Evolutionary conservation across 1,140 invertebrate species (phyloP), one percentile per base, ranked within the genome.

Genomic region (Temnothorax longispinosus): DNA sequence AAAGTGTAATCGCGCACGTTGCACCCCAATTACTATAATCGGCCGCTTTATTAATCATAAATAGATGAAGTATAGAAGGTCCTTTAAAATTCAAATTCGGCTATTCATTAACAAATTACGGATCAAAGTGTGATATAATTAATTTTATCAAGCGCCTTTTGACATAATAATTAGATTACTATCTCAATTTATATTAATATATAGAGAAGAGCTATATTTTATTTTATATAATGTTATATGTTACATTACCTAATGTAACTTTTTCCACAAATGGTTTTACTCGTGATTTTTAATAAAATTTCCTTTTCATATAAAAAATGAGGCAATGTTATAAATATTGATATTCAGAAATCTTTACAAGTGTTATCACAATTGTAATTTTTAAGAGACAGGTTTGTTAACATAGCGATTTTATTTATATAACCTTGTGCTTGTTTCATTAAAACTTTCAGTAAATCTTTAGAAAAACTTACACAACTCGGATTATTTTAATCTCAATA

Each of bases 1-100:
- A 41, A 80, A 52, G 60, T 41, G 60, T 11, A 50, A 52, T 60
- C 13, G 38, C 13, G 74, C 52, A 6, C 7, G 7, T 76, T 60
- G 54, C 54, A 41, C n/a, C 32, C 3, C 2, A 67, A 80, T 80
- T 50, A 80, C n/a, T 80, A 69, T 27, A 64, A 78, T 80, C 11
- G 35, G 13, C 44, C 41, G n/a, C n/a, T 74, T 74, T 74, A 38
- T 38, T 54, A 74, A 69, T 69, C 21, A 38, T 44, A 76, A 76
- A 38, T 58, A 58, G 38, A 47, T 47, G 11, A 54, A 44, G 52
- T 54, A 80, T 56, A n/a, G 27, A 65, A 64, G 6, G 5, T 2
- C n/a, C 35, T 54, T 52, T 27, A 4, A 21, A 21, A 38, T 65
- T 65, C 27, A 67, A 35, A 38, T 69, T 76, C 21, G 7, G 6